phyloP scores from a whole-genome alignment of 2,888 invertebrate genomes.

The Troides oblongomaculatus region DNA sequence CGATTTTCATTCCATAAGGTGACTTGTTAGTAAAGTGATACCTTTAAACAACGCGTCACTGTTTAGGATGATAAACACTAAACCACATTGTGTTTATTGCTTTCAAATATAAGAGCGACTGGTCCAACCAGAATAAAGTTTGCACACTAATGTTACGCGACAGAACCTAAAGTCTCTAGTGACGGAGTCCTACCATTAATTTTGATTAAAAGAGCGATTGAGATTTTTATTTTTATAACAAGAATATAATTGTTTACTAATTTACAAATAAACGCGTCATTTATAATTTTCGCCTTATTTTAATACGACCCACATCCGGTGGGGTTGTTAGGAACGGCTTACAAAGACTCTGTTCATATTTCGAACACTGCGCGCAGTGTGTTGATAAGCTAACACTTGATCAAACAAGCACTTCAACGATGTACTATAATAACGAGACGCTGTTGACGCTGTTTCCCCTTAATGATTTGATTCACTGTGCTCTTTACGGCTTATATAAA shows the following conservation, averaged over 20 bases:
- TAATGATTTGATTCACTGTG: constrained; percentile 3
- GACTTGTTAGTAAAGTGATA: too few species aligned
- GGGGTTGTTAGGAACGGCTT: constrained; percentile 48
- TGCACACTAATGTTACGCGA: too few species aligned
- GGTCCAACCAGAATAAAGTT: too few species aligned
- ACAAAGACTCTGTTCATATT: constrained; percentile 58
- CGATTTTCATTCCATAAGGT: too few species aligned
- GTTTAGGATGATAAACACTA: too few species aligned
- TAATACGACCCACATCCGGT: constrained; percentile 50
- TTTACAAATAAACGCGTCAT: not conserved
- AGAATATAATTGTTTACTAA: not conserved
- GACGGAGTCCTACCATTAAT: too few species aligned
- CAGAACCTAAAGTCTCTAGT: too few species aligned
- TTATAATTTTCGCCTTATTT: constrained; percentile 20
- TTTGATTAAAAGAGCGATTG: not conserved
- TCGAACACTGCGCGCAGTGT: constrained; percentile 51
- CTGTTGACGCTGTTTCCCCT: constrained; percentile 16
- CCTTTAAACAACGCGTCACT: too few species aligned
- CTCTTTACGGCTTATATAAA: not conserved
- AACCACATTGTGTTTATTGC: too few species aligned
- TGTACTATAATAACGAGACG: constrained; percentile 25
- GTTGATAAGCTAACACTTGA: constrained; percentile 71
- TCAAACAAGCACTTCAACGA: constrained; percentile 54
- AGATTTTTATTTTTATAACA: not conserved
- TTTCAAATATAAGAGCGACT: too few species aligned